Base-by-base conservation (phyloP, 2,888 invertebrate species). In the Frankliniella fusca region DNA sequence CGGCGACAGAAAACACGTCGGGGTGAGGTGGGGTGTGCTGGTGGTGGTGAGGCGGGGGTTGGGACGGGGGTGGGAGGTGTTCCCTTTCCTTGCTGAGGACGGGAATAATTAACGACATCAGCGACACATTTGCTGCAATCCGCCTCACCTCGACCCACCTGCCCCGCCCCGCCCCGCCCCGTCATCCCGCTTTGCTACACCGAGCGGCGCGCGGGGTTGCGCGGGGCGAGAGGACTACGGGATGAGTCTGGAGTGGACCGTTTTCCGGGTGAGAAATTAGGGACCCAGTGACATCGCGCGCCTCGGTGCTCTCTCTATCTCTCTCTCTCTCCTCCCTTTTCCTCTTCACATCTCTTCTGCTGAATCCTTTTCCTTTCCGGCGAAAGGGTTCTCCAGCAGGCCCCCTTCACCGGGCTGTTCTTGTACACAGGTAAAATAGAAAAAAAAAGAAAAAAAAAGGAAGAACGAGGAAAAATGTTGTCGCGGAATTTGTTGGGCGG, bases 31-130 rank as follows among this genome's bases (percentile, higher is more conserved):
- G 38, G 38, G 38, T 5, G 38, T 2, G 38, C 3, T 38, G 38
- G 38, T 11, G 54, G 38, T 3, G 38, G 38, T 38, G 38, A 38
- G 38, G 38, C 5, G 38, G 38, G 38, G 38, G 38, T 2, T 38
- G 38, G 38, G 38, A 5, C 5, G 38, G 18, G 54, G 20, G 15
- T 54, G 54, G 1, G 20, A 54, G 18, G 20, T 20, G 54, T 38
- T 5, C 38, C 70, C 70, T 23, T 76, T 27, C 70, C 70, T 76
- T 70, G 61, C 61, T 15, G 61, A 76, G 70, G 70, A 23, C 27
- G 70, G 70, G 70, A 23, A 76, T 76, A 76, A 76, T 76, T 76
- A 76, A 76, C 27, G 70, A 76, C 70, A 76, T 23, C 70, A 27
- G 12, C 70, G 70, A 76, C 70, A 76, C 70, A 76, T 76, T 76